Evolutionary conservation across 1,140 invertebrate genomes (phyloP), one percentile per base, ranked within the genome.

Genomic region (Pissodes strobi): DNA sequence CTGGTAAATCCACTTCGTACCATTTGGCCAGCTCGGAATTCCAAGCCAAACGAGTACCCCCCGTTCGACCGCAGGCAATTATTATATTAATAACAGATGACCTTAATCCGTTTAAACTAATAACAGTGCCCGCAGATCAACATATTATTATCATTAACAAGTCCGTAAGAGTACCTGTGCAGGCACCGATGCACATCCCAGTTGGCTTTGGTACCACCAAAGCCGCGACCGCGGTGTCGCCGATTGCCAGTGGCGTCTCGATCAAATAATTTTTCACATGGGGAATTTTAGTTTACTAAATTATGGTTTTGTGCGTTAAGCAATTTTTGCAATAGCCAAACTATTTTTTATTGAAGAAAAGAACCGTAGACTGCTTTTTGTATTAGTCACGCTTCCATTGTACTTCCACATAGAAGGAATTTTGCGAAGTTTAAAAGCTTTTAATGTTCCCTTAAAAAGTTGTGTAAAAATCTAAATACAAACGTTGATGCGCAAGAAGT

Each of bases 51-150:
- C 17, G 18, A 59, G 22, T 46, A 59, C n/a, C 21, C 19, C 27
- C 22, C 22, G n/a, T 13, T 21, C 10, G 19, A 2, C n/a, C 12
- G 21, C 1, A 10, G 13, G 13, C 57, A 59, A 61, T 61, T 52
- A 61, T 10, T 37, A 41, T 61, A 57, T 34, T 41, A 41, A 49
- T 61, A 52, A 61, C 48, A 52, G 30, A 61, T 23, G 58, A 43
- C 46, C 58, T 61, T 61, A 61, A 61, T 61, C 58, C 58, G 58
- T 51, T 61, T 61, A 61, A 52, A 23, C 48, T 61, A 61, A 61
- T 51, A 61, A 41, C 46, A 61, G 58, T 52, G 22, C 46, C 25
- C 19, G 37, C 46, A 39, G 22, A 51, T 52, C 34, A 17, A 39
- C 58, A 49, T 61, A 61, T 61, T 61, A 38, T 55, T 25, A 61